Percentiles rank a stretch among this genome's conserved stretches.
Evolutionary conservation across 2,797 vertebrate genomes (phyloP).

Genomic region (Oreonectes daqikongensis): DNA sequence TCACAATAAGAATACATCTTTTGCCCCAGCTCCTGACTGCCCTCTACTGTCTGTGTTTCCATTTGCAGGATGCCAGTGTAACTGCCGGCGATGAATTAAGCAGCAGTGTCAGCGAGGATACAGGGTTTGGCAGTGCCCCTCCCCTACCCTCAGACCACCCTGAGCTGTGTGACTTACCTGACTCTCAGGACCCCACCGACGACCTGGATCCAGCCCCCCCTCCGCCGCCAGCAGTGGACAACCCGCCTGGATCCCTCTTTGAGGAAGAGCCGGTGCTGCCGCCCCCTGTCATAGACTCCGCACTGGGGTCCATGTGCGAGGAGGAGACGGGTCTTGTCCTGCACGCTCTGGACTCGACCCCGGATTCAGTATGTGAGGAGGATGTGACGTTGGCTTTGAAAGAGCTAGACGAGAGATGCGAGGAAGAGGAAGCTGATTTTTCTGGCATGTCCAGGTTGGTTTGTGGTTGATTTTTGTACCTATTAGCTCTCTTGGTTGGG

Average conservation of each 20-base stretch:
- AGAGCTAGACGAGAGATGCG: conserved; percentile 94
- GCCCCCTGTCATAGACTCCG: conserved; percentile 73
- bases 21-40: conserved; percentile 9
- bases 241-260: conserved; percentile 84
- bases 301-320: conserved; percentile 79
- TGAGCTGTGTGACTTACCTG: conserved; percentile 83
- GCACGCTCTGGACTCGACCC: conserved; percentile 81
- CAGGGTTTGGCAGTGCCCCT: conserved; percentile 83
- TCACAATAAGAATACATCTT: too few species aligned
- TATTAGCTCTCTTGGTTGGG: neutral
- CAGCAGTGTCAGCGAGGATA: conserved; percentile 89
- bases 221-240: conserved; percentile 81
- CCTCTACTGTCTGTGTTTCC: neutral
- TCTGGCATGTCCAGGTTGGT: conserved; percentile 91
- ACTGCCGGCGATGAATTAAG: conserved; percentile 87
- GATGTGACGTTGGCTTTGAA: conserved; percentile 95
- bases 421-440: conserved; percentile 95
- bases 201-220: conserved; percentile 78
- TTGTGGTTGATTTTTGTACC: neutral
- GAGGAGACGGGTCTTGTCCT: conserved; percentile 76
- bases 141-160: conserved; percentile 82
- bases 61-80: conserved; percentile 82
- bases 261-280: conserved; percentile 79
- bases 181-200: conserved; percentile 77
- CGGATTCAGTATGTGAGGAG: conserved; percentile 90